These are phyloP conservation scores for Olivierus martensii DNA, from an alignment of 1,140 invertebrate genomes.

Conservation along the genomic window DNA sequence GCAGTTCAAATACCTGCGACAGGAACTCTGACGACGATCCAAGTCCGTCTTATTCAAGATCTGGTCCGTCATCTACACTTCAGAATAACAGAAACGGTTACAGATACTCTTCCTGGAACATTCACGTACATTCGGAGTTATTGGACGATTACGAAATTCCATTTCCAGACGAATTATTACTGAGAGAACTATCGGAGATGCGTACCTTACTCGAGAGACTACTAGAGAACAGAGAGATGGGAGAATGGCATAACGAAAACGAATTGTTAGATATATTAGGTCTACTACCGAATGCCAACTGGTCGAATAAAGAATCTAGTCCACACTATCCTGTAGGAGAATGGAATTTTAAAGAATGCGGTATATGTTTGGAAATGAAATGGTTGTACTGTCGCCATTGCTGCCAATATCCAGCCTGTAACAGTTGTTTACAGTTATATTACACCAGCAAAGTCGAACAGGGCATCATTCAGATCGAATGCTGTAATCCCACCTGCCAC, in stretches of 20 bases:
- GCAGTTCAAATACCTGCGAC: neutral
- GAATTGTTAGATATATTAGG: constrained; percentile 1
- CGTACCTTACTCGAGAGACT: constrained; percentile 5
- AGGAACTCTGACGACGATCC: neutral
- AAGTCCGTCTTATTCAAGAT: neutral
- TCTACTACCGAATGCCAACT: neutral
- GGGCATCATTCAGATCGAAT: constrained; percentile 28
- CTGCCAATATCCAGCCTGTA: constrained; percentile 28
- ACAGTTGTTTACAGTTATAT: constrained; percentile 27
- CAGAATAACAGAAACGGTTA: neutral
- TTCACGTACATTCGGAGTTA: neutral
- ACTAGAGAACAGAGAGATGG: constrained; percentile 1
- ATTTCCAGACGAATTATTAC: constrained; percentile 1
- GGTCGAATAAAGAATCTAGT: neutral
- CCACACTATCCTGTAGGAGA: constrained; percentile 16
- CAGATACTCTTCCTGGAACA: neutral
- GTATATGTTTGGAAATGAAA: constrained; percentile 16
- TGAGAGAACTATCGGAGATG: constrained; percentile 7
- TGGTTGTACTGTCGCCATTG: constrained; percentile 24
- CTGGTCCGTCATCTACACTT: neutral
- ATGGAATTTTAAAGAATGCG: constrained; percentile 17
- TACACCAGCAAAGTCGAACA: constrained; percentile 24
- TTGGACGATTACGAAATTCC: neutral
- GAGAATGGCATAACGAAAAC: neutral
- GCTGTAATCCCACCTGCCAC: constrained; percentile 25